Base-by-base conservation (phyloP, 2,113 vertebrate genomes). In the Chamaea fasciata region DNA sequence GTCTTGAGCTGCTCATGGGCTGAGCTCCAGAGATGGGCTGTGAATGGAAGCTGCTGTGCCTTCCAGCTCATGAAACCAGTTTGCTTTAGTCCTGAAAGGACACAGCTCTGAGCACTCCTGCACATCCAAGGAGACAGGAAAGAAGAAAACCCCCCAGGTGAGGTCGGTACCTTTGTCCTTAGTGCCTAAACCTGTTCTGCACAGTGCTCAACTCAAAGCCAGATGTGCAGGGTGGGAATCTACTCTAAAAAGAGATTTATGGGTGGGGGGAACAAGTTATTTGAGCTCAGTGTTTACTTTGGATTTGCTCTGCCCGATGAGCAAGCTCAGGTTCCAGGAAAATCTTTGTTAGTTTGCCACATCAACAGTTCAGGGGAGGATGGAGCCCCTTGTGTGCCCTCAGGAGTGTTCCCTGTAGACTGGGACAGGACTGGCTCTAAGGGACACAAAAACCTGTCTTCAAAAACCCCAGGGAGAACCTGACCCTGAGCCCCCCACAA, bases 101-200 rank as follows among this genome's bases (percentile, higher is more conserved):
- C 39, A 49, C 42, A 14, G 7, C 41, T 26, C 70, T 13, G 52
- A 65, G 47, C 4, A 6, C 35, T 39, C 42, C 83, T 49, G 56
- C 31, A 23, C 1, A 0, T 5, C 10, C 7, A 12, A 62, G 65
- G 52, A 15, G 39, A 37, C 53, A 77, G 16, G 0, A 64, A 31
- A 37, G 44, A 35, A 19, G 35, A 62, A 39, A 35, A 17, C 10
- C 5, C 20, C n/a, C 13, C 6, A 5, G 23, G 35, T 11, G 11
- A 41, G 33, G 3, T 17, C 0, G 0, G 47, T 5, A 8, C 28
- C 0, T 8, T 5, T 15, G n/a, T 62, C 37, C 49, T 37, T 27
- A 11, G 46, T 2, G 31, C 35, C 24, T 18, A 49, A 28, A 55
- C 8, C 55, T 33, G 67, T 63, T 17, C 70, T 30, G 56, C 30